These are phyloP conservation scores for Harpegnathos saltator DNA, from an alignment of 1,140 invertebrate species.

Conservation along the genomic window DNA sequence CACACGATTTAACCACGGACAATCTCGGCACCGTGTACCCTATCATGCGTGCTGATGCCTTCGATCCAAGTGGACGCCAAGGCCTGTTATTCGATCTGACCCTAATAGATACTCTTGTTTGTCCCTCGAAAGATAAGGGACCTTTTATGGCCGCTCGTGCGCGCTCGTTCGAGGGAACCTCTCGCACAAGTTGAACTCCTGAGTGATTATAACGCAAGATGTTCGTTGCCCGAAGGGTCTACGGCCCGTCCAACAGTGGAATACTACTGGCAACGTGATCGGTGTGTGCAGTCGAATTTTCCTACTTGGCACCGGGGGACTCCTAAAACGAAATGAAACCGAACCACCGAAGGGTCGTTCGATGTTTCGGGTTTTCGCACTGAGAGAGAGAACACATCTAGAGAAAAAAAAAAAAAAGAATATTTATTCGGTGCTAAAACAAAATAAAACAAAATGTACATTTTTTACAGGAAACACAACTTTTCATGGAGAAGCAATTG, in stretches of 20 bases:
- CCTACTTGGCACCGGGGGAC: neutral
- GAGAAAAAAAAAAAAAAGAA: neutral
- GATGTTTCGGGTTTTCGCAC: neutral
- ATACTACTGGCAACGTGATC: constrained; percentile 56
- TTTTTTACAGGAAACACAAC: neutral
- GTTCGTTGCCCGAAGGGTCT: constrained; percentile 47
- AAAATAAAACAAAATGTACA: too few relatives aligned
- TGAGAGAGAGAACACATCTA: too few relatives aligned
- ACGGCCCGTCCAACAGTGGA: constrained; percentile 45
- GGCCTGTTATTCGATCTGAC: constrained; percentile 56
- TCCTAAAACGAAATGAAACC: constrained; percentile 1
- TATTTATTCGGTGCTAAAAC: too few relatives aligned
- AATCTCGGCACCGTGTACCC: constrained; percentile 45
- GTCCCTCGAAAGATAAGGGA: constrained; percentile 57
- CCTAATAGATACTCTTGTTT: constrained; percentile 63
- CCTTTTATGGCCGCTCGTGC: constrained; percentile 50
- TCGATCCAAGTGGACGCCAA: constrained; percentile 65
- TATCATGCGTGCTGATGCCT: constrained; percentile 54
- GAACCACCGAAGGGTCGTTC: neutral
- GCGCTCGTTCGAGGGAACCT: constrained; percentile 25
- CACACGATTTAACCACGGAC: constrained; percentile 51
- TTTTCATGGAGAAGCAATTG: neutral
- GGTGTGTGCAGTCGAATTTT: constrained; percentile 16
- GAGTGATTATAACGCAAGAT: constrained; percentile 51
- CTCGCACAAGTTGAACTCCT: constrained; percentile 24